Conservation (phyloP, 1,140 invertebrate species). For the Drosophila nigrodunni region DNA sequence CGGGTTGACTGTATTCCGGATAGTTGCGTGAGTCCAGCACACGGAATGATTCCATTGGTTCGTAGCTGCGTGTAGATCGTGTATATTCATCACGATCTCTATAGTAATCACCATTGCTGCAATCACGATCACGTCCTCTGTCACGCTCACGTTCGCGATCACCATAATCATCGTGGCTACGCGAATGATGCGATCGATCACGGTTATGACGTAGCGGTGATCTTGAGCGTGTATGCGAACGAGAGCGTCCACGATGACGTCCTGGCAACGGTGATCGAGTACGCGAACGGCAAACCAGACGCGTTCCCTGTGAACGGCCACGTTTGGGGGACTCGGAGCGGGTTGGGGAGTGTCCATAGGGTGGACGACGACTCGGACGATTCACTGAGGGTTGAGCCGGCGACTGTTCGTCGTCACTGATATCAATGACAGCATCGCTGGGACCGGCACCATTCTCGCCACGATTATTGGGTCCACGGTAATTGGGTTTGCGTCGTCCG, state of each 20-base stretch:
- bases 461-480: constrained; percentile 47
- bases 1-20: constrained; percentile 59
- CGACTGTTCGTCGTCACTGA: constrained; percentile 74
- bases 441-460: constrained; percentile 6
- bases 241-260: constrained; percentile 66
- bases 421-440: constrained; percentile 65
- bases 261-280: constrained; percentile 38
- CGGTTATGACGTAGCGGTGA: constrained; percentile 47
- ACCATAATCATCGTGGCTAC: constrained; percentile 32
- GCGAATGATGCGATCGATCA: constrained; percentile 27
- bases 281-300: constrained; percentile 41
- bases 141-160: constrained; percentile 8
- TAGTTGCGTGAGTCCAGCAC: constrained; percentile 62
- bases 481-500: constrained; percentile 50
- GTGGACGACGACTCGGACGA: constrained; percentile 16
- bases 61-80: constrained; percentile 44
- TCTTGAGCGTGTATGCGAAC: constrained; percentile 51
- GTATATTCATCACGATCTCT: constrained; percentile 39
- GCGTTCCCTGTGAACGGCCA: constrained; percentile 22
- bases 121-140: constrained; percentile 6
- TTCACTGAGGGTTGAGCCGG: constrained; percentile 16
- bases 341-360: constrained; percentile 22
- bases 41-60: constrained; percentile 54
- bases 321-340: constrained; percentile 24
- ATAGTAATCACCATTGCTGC: constrained; percentile 16